A percentile compares a stretch with the other conserved stretches of the same genome.
phyloP scores from a whole-genome alignment of 2,113 vertebrate species.

The Heteronetta atricapilla region DNA sequence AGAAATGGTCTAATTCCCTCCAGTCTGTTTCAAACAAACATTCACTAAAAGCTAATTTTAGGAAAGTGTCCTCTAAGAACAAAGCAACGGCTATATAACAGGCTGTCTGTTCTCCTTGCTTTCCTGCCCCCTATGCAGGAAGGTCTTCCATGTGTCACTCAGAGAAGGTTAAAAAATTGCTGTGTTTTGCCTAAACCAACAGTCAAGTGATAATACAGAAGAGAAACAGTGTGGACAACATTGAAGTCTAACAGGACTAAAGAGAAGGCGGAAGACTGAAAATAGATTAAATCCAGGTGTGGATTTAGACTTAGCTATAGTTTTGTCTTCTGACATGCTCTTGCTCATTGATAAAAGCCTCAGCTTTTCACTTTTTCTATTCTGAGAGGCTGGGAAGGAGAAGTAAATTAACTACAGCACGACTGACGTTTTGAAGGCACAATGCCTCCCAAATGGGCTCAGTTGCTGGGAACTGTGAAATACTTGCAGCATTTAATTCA shows the following conservation, averaged over 20 bases:
- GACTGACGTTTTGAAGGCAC: not conserved
- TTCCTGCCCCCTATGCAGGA: not conserved
- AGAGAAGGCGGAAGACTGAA: not conserved
- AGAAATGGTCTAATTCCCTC: not conserved
- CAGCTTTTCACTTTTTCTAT: not conserved
- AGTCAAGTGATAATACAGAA: not conserved
- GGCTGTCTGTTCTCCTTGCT: not conserved
- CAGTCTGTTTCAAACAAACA: not conserved
- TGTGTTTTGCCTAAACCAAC: not conserved
- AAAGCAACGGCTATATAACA: not conserved
- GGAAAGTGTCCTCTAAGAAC: not conserved
- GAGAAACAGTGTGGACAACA: not conserved
- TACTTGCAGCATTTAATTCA: not conserved
- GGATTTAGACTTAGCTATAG: not conserved
- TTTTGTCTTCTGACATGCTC: not conserved
- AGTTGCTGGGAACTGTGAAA: not conserved
- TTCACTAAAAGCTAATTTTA: not conserved
- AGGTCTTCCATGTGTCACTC: not conserved
- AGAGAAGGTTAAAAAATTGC: not conserved
- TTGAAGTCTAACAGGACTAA: not conserved
- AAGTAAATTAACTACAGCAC: not conserved
- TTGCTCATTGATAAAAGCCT: not conserved
- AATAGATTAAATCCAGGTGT: not conserved
- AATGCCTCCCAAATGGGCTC: not conserved
- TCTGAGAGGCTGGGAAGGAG: not conserved